Base-by-base conservation (phyloP, 2,113 vertebrate genomes). In the Nibea albiflora region DNA sequence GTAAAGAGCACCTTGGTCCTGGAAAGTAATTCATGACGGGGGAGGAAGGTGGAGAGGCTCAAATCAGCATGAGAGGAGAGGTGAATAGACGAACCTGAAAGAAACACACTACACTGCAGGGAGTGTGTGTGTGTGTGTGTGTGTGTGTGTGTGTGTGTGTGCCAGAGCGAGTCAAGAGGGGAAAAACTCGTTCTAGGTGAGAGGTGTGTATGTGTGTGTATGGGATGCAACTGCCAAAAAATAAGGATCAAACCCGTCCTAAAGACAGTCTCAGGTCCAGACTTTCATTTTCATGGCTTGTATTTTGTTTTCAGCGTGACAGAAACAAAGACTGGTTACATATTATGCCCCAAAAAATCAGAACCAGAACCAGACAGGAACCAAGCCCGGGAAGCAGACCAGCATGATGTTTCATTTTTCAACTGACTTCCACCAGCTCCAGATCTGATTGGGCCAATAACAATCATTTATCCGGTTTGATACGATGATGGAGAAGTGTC, bases 1-100 rank as follows among this genome's bases (percentile, higher is more conserved):
- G 85, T 77, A 88, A 87, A 88, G 88, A 88, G 86, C 82, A 86
- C 80, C 89, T 84, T 79, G 83, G 81, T 84, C 85, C 80, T 83
- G 88, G 71, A 77, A 76, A 83, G 67, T 69, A 80, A 70, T 57
- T 85, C 54, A 73, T 85, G 82, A 85, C 75, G 61, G 47, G 47
- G 47, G 79, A 39, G 56, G 61, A 67, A 67, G 74, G 66, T 39
- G 75, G 84, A 86, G 79, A 47, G 62, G 83, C 72, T 26, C 9
- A 20, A 69, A 83, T 87, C 64, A 24, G 68, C 44, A 52, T 69
- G 79, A 88, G 81, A 81, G 71, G 53, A 16, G 61, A 50, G 61
- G 67, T 74, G 77, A 83, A 80, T 75, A 80, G 82, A 84, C 26
- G 2, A 67, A 80, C 22, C 85, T 85, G 81, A 89, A 72, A 86